Conservation (phyloP, 2,113 vertebrate genomes). For the Rynchops niger region DNA sequence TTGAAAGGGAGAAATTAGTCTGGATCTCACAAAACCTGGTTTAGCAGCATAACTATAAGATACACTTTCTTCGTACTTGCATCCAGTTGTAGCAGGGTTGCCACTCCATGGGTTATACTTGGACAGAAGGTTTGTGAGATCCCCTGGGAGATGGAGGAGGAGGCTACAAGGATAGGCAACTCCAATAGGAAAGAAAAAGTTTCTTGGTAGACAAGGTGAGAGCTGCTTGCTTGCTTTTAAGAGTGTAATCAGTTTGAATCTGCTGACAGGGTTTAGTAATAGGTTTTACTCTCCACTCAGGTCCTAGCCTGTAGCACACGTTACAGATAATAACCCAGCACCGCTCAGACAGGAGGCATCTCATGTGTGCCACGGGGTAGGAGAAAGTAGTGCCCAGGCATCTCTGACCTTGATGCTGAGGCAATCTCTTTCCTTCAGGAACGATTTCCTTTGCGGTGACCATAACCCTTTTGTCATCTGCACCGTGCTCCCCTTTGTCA, state of each 20-base stretch:
- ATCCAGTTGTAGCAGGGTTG: neutral
- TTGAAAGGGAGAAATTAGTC: neutral
- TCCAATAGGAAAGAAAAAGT: neutral
- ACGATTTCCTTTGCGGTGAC: neutral
- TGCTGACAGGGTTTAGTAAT: neutral
- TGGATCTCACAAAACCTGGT: neutral
- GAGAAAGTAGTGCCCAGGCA: neutral
- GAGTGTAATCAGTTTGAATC: neutral
- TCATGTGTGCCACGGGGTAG: neutral
- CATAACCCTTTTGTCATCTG: constrained; percentile 14
- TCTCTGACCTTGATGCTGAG: neutral
- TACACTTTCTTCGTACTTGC: neutral
- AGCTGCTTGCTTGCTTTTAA: neutral
- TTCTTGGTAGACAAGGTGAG: neutral
- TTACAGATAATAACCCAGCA: neutral
- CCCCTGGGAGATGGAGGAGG: neutral
- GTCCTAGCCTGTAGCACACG: neutral
- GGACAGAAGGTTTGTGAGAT: neutral
- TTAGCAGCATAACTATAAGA: neutral
- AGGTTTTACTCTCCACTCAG: neutral
- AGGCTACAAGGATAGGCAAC: neutral
- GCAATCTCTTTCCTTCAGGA: neutral
- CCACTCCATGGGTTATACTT: neutral
- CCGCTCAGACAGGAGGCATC: neutral
- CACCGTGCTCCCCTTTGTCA: neutral